Conservation (phyloP, 2,113 vertebrate genomes). For the Toxotes chatareus region DNA sequence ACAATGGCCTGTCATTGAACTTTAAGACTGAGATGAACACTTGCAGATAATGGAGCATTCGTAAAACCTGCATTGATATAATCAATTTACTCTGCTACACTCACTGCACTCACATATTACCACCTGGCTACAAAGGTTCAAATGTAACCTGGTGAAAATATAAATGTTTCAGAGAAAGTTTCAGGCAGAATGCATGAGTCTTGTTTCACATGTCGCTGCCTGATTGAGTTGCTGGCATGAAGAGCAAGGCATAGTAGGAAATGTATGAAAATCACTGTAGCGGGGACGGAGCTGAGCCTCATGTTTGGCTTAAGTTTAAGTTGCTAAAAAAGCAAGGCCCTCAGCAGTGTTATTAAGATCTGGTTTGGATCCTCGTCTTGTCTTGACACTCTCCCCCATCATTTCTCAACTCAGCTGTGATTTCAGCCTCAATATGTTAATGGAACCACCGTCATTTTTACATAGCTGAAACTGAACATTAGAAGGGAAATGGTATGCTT, state of each 20-base stretch:
- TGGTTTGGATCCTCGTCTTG: not conserved
- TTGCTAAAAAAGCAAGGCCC: no score
- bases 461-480: no score
- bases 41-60: not conserved
- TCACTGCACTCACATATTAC: not conserved
- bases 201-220: not conserved
- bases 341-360: not conserved
- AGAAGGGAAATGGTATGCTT: no score
- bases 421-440: not conserved
- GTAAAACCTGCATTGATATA: not conserved
- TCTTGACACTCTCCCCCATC: no score
- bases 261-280: not conserved
- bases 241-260: not conserved
- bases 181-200: not conserved
- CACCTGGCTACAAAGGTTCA: not conserved
- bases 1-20: constrained; percentile 55
- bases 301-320: no score
- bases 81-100: not conserved
- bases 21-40: constrained; percentile 28
- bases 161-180: not conserved
- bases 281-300: not conserved
- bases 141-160: not conserved
- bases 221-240: not conserved
- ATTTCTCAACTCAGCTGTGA: not conserved
- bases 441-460: no score